Conservation (phyloP, 2,888 invertebrate genomes). For the Leptothorax acervorum region DNA sequence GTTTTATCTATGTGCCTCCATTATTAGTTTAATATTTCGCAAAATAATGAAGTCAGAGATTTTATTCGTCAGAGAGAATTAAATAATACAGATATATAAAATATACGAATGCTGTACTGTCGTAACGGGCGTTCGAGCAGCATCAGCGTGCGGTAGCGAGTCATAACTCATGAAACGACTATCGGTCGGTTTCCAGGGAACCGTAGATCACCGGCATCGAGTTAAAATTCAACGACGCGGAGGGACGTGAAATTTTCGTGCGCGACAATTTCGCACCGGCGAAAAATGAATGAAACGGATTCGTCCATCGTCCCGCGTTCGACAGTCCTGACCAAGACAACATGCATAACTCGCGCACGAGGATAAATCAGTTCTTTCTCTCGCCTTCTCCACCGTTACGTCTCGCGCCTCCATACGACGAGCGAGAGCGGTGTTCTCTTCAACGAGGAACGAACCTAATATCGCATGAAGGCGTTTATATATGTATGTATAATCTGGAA, state of each 20-base stretch:
- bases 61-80: background rate
- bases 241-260: conserved; percentile 42
- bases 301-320: background rate
- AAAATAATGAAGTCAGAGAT: conserved; percentile 33
- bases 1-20: background rate
- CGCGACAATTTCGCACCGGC: conserved; percentile 43
- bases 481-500: conserved; percentile 18
- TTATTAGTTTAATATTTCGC: conserved; percentile 31
- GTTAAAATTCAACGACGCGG: conserved; percentile 54
- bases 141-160: conserved; percentile 33
- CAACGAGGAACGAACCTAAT: conserved; percentile 45
- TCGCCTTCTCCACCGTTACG: background rate
- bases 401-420: too few species aligned
- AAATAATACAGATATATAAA: conserved; percentile 44
- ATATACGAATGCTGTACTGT: background rate
- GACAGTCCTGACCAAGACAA: conserved; percentile 30
- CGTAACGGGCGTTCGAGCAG: conserved; percentile 6
- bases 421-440: conserved; percentile 35
- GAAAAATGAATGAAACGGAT: conserved; percentile 45
- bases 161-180: conserved; percentile 52
- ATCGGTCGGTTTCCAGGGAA: conserved; percentile 50
- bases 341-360: background rate
- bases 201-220: conserved; percentile 50
- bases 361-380: conserved; percentile 9
- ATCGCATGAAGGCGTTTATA: conserved; percentile 51